phyloP scores from a whole-genome alignment of 2,113 vertebrate species.

The Campylomormyrus numenius region DNA sequence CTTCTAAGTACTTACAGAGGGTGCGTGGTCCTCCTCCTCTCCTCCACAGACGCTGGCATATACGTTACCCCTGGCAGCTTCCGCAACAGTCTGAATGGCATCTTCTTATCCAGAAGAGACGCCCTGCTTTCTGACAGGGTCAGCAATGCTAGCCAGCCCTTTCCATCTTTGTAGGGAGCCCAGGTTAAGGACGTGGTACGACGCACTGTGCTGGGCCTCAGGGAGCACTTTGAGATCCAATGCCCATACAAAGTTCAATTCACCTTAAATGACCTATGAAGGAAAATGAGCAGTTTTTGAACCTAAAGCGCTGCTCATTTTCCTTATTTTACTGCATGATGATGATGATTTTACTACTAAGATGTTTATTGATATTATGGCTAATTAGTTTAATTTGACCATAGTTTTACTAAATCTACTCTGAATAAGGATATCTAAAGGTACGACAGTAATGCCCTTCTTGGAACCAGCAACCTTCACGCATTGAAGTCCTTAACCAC shows the following conservation, averaged over 20 bases:
- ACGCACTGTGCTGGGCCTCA: not conserved
- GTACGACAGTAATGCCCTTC: not conserved
- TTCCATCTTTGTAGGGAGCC: constrained; percentile 54
- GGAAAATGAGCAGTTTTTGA: not conserved
- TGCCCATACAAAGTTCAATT: not conserved
- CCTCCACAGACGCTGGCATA: constrained; percentile 57
- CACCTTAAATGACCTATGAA: not conserved
- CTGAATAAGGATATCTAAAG: not conserved
- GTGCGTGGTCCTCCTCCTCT: constrained; percentile 55
- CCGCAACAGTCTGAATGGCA: constrained; percentile 64
- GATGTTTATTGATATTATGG: not conserved
- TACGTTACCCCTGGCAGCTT: constrained; percentile 58
- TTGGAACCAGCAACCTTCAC: not conserved
- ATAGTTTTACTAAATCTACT: not conserved
- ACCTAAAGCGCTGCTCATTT: not conserved
- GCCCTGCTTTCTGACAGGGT: constrained; percentile 57
- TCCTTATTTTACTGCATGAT: not conserved
- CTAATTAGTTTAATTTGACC: not conserved
- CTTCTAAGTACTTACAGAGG: constrained; percentile 47
- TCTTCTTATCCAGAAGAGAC: constrained; percentile 54
- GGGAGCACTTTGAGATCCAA: not conserved
- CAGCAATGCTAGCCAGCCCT: constrained; percentile 61
- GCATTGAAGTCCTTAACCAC: not conserved
- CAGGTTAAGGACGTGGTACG: constrained; percentile 43
- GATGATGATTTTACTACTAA: not conserved